Base-by-base conservation (phyloP, 2,797 vertebrate genomes). In the Aplochiton taeniatus region DNA sequence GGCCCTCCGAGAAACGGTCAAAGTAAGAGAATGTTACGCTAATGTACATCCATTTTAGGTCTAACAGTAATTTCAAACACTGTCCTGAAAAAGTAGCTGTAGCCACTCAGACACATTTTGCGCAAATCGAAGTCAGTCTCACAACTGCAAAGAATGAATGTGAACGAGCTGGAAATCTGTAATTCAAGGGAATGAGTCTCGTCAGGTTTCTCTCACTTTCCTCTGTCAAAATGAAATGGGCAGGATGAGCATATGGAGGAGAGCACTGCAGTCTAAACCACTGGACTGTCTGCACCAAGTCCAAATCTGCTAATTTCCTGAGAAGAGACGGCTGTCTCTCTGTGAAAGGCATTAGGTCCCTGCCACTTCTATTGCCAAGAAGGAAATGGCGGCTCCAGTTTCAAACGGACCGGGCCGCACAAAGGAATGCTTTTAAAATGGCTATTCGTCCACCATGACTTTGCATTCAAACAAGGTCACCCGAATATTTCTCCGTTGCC, bases 321-420 rank as follows among this genome's bases (percentile, higher is more conserved):
- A 49, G 12, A 17, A 6, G 14, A 66, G 68, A 82, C 78, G 74
- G 79, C 76, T 86, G 78, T 77, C 77, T 85, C 55, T 83, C 89
- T 90, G 89, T 84, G 81, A 89, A 91, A 89, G 43, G 54, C 82
- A 87, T 91, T 84, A 89, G 67, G 74, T 62, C 54, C 63, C 70
- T 14, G 67, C 79, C 82, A n/a, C 72, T 66, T 79, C 64, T 69
- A 71, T 58, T 54, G 70, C 81, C 62, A 77, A 78, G 83, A 83
- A 79, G 87, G 85, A 90, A 87, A 83, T 60, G 66, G 65, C 69
- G 83, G 64, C 70, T 88, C 73, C 47, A 20, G 82, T 90, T 88
- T 87, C 87, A 87, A 85, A 86, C 76, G 58, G 54, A 80, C 67
- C 76, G 75, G 76, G 78, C 50, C 10, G 54, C 60, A 85, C 75